Percentiles rank a stretch among this genome's conserved stretches.
Evolutionary conservation across 2,888 invertebrate species (phyloP).

Genomic region (Polietes domitor): DNA sequence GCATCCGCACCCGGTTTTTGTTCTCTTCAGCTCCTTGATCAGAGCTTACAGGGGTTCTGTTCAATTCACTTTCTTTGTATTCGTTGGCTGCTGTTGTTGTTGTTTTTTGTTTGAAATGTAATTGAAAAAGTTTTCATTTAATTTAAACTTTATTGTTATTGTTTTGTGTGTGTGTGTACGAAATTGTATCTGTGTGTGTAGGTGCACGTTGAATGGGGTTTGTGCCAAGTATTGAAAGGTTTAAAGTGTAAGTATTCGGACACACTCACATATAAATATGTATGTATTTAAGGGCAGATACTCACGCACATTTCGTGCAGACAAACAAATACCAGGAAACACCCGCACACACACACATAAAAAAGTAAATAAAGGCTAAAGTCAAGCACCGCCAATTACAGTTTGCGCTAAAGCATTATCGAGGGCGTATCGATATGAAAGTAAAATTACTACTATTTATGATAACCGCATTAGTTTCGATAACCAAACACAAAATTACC

Average conservation of each 20-base stretch:
- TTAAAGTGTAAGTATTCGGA: neutral
- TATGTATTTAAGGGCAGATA: slow-evolving; percentile 28
- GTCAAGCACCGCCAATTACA: too few relatives aligned
- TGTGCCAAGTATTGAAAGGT: slow-evolving; percentile 28
- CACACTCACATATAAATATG: neutral
- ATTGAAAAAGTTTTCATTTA: slow-evolving; percentile 71
- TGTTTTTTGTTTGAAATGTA: slow-evolving; percentile 63
- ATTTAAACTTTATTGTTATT: slow-evolving; percentile 69
- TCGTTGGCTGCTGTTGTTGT: slow-evolving; percentile 24
- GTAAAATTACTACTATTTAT: too few relatives aligned
- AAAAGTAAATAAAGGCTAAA: too few relatives aligned
- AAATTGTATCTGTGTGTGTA: neutral
- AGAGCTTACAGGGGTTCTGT: neutral
- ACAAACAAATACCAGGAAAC: neutral
- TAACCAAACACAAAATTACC: too few relatives aligned
- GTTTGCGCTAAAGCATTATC: too few relatives aligned
- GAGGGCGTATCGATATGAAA: too few relatives aligned
- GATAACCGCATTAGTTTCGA: too few relatives aligned
- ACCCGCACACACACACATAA: neutral
- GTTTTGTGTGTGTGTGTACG: slow-evolving; percentile 39
- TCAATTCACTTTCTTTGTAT: slow-evolving; percentile 2
- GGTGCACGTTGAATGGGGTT: neutral
- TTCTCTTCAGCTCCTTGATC: neutral
- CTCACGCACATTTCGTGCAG: slow-evolving; percentile 16
- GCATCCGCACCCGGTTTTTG: neutral